Conservation (phyloP, 2,113 vertebrate species). For the Etheostoma cragini region DNA sequence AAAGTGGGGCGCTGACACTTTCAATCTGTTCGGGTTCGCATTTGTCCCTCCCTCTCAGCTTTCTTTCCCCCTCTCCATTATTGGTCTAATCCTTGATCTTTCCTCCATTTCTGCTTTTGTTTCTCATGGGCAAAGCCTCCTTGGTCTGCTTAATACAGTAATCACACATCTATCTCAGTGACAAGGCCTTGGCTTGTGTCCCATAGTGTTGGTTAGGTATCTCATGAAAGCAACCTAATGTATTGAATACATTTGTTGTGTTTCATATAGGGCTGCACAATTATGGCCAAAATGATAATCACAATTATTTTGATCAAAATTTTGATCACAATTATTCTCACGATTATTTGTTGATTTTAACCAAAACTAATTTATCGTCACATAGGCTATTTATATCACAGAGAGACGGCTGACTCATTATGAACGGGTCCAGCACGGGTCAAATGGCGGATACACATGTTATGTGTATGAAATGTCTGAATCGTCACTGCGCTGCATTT, state of each 20-base stretch:
- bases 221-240: slow-evolving; percentile 40
- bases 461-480: no score
- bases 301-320: no score
- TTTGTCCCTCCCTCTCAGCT: slow-evolving; percentile 48
- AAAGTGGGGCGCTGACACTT: slow-evolving; percentile 75
- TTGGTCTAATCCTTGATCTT: slow-evolving; percentile 63
- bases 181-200: slow-evolving; percentile 43
- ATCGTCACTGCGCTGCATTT: no score
- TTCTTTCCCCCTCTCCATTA: slow-evolving; percentile 49
- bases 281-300: no score
- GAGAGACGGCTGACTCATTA: no score
- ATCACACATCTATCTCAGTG: slow-evolving; percentile 52
- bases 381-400: no score
- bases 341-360: no score
- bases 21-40: slow-evolving; percentile 68
- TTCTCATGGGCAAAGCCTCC: slow-evolving; percentile 49
- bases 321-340: no score
- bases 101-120: slow-evolving; percentile 54
- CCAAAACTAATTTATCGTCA: no score
- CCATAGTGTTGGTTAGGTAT: slow-evolving; percentile 20
- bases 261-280: no score
- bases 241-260: slow-evolving; percentile 19
- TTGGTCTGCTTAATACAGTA: slow-evolving; percentile 47
- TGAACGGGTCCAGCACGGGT: no score
- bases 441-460: no score